A percentile compares a stretch with the other conserved stretches of the same genome.
Evolutionary conservation across 2,888 invertebrate species (phyloP).

Genomic region (Pollenia amentaria): DNA sequence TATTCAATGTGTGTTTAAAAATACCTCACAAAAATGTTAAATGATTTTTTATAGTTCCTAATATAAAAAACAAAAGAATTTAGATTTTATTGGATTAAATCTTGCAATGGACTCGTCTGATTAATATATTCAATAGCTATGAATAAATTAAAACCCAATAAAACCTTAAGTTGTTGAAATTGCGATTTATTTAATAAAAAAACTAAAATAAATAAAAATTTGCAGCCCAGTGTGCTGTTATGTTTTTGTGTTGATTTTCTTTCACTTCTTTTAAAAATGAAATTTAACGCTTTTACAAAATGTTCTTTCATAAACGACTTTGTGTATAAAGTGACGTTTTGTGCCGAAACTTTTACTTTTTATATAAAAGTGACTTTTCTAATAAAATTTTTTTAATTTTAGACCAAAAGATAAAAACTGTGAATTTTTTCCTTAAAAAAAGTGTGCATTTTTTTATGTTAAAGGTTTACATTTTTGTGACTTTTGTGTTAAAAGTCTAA

Average conservation of each 20-base stretch:
- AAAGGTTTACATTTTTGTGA: no score
- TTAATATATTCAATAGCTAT: constrained; percentile 10
- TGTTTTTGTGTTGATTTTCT: neutral
- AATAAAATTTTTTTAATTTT: no score
- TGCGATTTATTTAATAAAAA: neutral
- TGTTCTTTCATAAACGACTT: no score
- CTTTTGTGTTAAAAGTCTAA: no score
- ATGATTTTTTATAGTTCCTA: neutral
- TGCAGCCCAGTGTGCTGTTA: neutral
- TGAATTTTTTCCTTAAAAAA: no score
- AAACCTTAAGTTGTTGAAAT: constrained; percentile 3
- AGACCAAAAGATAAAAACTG: no score
- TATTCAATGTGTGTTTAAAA: constrained; percentile 3
- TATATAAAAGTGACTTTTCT: no score
- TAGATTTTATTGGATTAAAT: neutral
- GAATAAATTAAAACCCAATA: constrained; percentile 6
- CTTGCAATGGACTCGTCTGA: neutral
- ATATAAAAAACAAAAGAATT: neutral
- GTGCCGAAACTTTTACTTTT: no score
- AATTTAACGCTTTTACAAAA: no score
- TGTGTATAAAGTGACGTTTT: no score
- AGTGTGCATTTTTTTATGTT: no score
- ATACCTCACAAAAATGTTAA: neutral
- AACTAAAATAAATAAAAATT: neutral
- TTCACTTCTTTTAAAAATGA: neutral